Percentiles rank a stretch among this genome's conserved stretches.
Conservation (phyloP, 1,140 invertebrate species). For the Drosophila parvula region DNA sequence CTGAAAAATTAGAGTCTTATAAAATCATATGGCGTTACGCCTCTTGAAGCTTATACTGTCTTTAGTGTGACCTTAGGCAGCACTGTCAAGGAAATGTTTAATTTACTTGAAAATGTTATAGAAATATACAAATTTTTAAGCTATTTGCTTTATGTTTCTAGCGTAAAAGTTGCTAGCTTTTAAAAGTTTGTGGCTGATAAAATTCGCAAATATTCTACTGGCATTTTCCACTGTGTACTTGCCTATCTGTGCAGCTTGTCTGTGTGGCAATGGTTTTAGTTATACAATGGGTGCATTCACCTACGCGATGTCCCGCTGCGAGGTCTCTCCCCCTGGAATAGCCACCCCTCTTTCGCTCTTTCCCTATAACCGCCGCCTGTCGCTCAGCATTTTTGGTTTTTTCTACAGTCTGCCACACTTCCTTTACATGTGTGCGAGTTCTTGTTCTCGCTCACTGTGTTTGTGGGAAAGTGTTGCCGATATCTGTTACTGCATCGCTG, state of each 20-base stretch:
- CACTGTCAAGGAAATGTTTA: not conserved
- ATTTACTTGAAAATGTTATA: not conserved
- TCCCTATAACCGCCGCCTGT: constrained; percentile 23
- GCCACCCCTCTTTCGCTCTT: not conserved
- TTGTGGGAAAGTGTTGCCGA: constrained; percentile 76
- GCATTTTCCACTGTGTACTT: constrained; percentile 16
- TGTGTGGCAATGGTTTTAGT: constrained; percentile 72
- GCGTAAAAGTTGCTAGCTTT: too few species aligned
- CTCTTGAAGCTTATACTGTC: too few species aligned
- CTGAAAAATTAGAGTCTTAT: too few species aligned
- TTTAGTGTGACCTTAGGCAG: not conserved
- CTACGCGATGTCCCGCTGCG: constrained; percentile 71
- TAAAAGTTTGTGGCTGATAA: too few species aligned
- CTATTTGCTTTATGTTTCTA: not conserved
- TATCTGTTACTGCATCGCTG: constrained; percentile 81
- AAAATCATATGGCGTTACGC: too few species aligned
- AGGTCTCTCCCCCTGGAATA: constrained; percentile 7
- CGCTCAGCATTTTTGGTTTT: constrained; percentile 53
- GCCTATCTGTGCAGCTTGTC: constrained; percentile 54
- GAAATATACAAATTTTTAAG: not conserved
- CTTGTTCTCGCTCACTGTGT: constrained; percentile 11
- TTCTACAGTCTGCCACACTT: constrained; percentile 65
- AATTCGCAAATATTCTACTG: too few species aligned
- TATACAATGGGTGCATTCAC: constrained; percentile 84
- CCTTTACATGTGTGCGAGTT: constrained; percentile 54